Base-by-base conservation (phyloP, 2,113 vertebrate genomes). In the Marcusenius ussheri region DNA sequence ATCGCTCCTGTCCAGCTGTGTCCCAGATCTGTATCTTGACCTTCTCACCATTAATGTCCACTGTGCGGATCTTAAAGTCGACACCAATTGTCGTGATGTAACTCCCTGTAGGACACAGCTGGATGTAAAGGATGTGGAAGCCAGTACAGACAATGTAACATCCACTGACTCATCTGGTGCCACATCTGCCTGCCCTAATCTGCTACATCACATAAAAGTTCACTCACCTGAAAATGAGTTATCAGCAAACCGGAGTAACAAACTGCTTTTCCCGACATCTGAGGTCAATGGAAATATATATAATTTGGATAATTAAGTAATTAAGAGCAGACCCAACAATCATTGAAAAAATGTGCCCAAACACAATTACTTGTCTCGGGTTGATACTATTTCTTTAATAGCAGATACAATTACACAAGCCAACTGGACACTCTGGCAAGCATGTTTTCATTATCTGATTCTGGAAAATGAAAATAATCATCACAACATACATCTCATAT, bases 1-100 rank as follows among this genome's bases (percentile, higher is more conserved):
- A 97, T 9, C 96, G 88, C 92, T 97, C 96, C 93, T 97, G 96
- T 0, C 96, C 96, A 0, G 96, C 96, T 0, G 96, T 97, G 94
- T 97, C 96, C 96, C 96, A 97, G 93, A 97, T 97, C 93, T 97
- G 96, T 46, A 97, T 95, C 90, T 97, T 97, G 45, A 97, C 96
- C n/a, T 95, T 94, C 92, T 97, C 96, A 1, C 96, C 96, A 0
- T 96, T 94, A 0, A 97, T 95, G 56, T 97, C 96, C 10, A 97
- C 94, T 0, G 96, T 97, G 3, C 96, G 94, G 88, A 97, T 97
- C 93, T 97, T 97, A 47, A 97, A 97, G 93, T 97, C 96, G 0
- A 97, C 96, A 0, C 96, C 96, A 83, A 97, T 97, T 56, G 96
- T 97, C 47, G 96, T 97, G 94, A 97, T 97, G 93, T 97, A 97